Percentiles rank a stretch among this genome's conserved stretches.
These are phyloP conservation scores for Yponomeuta malinellus DNA, from an alignment of 2,888 invertebrate genomes.

Conservation along the genomic window DNA sequence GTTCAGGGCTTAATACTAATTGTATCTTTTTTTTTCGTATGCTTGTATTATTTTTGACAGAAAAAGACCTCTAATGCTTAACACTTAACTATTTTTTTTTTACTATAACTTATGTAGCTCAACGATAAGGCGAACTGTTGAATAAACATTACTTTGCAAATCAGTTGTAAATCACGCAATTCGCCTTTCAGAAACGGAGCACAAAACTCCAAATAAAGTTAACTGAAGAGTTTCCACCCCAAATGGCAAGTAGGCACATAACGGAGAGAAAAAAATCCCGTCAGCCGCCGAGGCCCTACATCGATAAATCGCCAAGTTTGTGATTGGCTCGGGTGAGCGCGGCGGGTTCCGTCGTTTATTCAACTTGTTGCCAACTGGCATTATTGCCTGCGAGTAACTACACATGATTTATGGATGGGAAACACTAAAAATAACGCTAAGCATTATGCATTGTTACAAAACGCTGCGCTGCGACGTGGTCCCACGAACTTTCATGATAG, in stretches of 20 bases:
- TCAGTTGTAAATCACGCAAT: background rate
- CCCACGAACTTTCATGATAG: no score
- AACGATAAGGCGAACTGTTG: background rate
- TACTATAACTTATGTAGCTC: no score
- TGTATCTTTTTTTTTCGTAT: no score
- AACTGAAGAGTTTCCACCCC: background rate
- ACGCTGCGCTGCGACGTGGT: no score
- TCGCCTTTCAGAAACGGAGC: background rate
- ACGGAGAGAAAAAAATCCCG: background rate
- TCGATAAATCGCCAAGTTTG: constrained; percentile 1
- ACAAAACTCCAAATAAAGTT: background rate
- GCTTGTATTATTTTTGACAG: no score
- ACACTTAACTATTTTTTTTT: no score
- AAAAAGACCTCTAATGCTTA: no score
- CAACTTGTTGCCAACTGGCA: background rate
- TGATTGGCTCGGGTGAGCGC: background rate
- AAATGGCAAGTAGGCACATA: background rate
- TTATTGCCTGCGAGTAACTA: background rate
- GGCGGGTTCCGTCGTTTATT: background rate
- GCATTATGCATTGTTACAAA: no score
- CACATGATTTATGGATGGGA: background rate
- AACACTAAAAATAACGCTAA: background rate
- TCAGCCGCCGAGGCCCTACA: background rate
- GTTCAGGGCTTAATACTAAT: no score
- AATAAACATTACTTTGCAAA: background rate